Base-by-base conservation (phyloP, 1,140 invertebrate species). In the Pomphorhynchus laevis region DNA sequence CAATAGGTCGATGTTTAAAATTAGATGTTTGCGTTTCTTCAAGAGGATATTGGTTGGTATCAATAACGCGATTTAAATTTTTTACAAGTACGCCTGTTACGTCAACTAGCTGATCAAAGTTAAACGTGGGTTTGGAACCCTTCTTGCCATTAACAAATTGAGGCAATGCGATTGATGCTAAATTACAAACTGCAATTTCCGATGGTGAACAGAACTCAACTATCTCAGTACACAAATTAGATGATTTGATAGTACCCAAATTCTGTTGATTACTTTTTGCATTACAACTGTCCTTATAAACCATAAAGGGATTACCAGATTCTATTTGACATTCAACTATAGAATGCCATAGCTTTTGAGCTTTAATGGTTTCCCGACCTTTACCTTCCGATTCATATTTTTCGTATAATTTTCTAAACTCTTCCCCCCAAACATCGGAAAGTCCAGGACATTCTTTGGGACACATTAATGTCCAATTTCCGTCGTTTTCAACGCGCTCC, bases 181-280 rank as follows among this genome's bases (percentile, higher is more conserved):
- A 64, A 63, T 93, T 95, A 56, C 89, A 98, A 0, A 93, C 86
- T 20, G 84, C 86, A 23, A 91, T 58, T 65, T 93, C 84, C 57
- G 89, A 74, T 2, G 68, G 61, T 27, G 72, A 68, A 29, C 53
- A 59, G 53, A 86, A 93, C 56, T 93, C 70, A 1, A 95, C 67
- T 50, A 95, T 79, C 65, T 98, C 89, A 1, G 86, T 93, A 53
- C 84, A 95, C 12, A 95, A 61, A 58, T 95, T 95, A 45, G 77
- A 86, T 54, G 80, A 82, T 58, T 86, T 89, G 44, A 98, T 93
- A 4, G 86, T 95, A 20, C 86, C 89, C 16, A 98, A 55, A 61
- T 98, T 93, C 57, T 98, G 70, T 52, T 98, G 89, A 57, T 98
- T 98, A 37, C 74, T 79, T 61, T 95, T 95, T 6, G 70, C 59